phyloP scores from a whole-genome alignment of 92 coral and sea anemone species.

The Blastomussa wellsi region DNA sequence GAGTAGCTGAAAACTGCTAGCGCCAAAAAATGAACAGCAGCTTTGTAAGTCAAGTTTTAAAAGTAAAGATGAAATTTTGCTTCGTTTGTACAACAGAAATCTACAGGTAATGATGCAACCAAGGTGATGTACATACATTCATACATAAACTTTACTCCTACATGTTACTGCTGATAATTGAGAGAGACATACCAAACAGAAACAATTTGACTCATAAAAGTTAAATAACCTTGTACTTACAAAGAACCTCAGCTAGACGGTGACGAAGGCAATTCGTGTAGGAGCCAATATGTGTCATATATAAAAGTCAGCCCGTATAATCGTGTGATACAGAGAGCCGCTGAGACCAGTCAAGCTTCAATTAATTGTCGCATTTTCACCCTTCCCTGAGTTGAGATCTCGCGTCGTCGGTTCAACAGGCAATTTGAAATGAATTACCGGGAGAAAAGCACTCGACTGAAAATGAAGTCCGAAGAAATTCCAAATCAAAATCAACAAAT shows the following conservation, averaged over 20 bases:
- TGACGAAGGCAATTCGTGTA: background rate
- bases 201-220: background rate
- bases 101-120: background rate
- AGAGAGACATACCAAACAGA: background rate
- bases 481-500: background rate
- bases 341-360: conserved; percentile 2
- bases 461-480: background rate
- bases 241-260: background rate
- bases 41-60: background rate
- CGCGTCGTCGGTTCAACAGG: background rate
- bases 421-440: background rate
- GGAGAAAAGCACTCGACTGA: background rate
- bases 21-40: background rate
- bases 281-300: background rate
- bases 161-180: background rate
- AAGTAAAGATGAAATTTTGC: background rate
- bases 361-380: background rate
- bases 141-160: too few species aligned
- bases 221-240: conserved; percentile 19
- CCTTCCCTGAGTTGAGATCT: background rate
- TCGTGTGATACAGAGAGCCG: background rate
- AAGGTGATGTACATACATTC: background rate
- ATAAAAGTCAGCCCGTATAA: background rate
- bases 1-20: background rate
- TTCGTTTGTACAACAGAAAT: conserved; percentile 2